phyloP scores from a whole-genome alignment of 2,888 invertebrate species.

The Mechanitis mazaeus region DNA sequence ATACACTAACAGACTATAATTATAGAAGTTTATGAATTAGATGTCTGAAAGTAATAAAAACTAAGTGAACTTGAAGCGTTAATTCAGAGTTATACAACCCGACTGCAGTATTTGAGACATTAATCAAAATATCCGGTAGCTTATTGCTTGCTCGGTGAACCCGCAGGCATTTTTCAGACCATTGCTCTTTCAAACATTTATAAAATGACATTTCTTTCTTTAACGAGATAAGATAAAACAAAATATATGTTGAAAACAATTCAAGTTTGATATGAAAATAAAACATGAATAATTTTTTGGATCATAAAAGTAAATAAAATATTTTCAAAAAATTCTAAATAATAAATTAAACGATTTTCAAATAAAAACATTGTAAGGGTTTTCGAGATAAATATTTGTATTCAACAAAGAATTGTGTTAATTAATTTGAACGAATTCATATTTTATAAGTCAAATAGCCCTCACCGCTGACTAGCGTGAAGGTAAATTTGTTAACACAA shows the following conservation, averaged over 20 bases:
- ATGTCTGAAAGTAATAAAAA: background rate
- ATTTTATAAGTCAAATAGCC: background rate
- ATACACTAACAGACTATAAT: no score
- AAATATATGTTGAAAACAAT: no score
- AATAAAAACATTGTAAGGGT: no score
- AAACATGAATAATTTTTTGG: no score
- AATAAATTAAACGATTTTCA: no score
- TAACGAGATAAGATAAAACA: background rate
- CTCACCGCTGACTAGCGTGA: background rate
- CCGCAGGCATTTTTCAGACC: conserved; percentile 18
- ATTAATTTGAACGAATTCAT: background rate
- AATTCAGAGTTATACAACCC: conserved; percentile 2
- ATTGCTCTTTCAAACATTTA: conserved; percentile 9
- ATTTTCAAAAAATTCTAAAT: no score
- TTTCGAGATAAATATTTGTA: no score
- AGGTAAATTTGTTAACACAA: conserved; percentile 4
- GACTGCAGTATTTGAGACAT: conserved; percentile 12
- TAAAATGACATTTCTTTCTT: background rate
- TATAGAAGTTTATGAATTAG: background rate
- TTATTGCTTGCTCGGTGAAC: conserved; percentile 19
- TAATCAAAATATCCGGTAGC: conserved; percentile 25
- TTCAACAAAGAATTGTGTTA: background rate
- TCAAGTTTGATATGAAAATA: no score
- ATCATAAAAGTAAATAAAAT: no score
- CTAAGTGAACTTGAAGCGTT: background rate